Evolutionary conservation across 2,113 vertebrate genomes (phyloP).

Genomic region (Synodontis membranacea): DNA sequence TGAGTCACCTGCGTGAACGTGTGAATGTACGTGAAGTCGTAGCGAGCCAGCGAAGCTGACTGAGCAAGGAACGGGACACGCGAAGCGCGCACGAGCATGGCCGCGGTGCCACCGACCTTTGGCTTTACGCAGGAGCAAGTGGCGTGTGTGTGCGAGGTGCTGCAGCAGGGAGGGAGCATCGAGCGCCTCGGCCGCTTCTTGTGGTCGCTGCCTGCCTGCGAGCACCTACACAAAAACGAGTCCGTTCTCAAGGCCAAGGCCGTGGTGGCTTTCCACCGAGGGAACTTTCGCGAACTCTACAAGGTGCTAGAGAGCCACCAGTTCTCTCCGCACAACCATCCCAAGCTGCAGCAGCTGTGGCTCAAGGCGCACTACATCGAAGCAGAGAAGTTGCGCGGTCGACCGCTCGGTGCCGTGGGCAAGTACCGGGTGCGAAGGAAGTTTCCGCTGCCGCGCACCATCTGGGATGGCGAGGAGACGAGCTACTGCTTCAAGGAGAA

Average conservation of each 20-base stretch:
- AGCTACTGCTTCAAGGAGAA: slow-evolving; percentile 94
- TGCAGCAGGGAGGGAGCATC: slow-evolving; percentile 90
- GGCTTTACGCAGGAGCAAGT: slow-evolving; percentile 93
- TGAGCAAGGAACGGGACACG: slow-evolving; percentile 61
- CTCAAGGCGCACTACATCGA: slow-evolving; percentile 91
- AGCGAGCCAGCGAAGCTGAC: not conserved
- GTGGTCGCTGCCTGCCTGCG: slow-evolving; percentile 89
- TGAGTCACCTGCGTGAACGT: slow-evolving; percentile 14
- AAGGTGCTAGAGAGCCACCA: slow-evolving; percentile 90
- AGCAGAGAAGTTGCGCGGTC: slow-evolving; percentile 88
- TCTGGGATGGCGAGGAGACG: slow-evolving; percentile 92
- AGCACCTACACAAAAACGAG: slow-evolving; percentile 91
- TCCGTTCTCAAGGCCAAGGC: slow-evolving; percentile 90
- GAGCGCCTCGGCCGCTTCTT: slow-evolving; percentile 88
- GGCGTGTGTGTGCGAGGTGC: slow-evolving; percentile 88
- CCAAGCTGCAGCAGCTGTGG: slow-evolving; percentile 90
- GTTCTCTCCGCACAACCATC: slow-evolving; percentile 88
- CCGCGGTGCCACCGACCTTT: slow-evolving; percentile 84
- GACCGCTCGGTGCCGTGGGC: slow-evolving; percentile 87
- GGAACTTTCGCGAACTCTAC: slow-evolving; percentile 90
- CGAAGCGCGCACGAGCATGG: slow-evolving; percentile 6
- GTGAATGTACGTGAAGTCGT: slow-evolving; percentile 26
- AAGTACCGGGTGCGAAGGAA: slow-evolving; percentile 90
- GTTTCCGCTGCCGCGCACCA: slow-evolving; percentile 87
- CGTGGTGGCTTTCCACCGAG: slow-evolving; percentile 87